phyloP scores from a whole-genome alignment of 2,797 vertebrate genomes.

The Acrocephalus scirpaceus region DNA sequence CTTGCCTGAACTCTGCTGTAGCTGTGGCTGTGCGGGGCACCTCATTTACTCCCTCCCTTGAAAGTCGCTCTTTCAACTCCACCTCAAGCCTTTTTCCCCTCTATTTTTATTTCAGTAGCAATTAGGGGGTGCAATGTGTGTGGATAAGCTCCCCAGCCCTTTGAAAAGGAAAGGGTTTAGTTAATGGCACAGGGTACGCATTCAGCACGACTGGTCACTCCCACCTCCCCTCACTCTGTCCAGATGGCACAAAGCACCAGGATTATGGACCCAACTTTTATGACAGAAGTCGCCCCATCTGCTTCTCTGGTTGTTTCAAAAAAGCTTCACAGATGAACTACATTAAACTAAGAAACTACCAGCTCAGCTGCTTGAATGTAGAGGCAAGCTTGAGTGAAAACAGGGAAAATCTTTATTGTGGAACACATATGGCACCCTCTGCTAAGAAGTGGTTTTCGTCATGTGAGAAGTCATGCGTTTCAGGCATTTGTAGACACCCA shows the following conservation, averaged over 20 bases:
- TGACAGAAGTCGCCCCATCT: not conserved
- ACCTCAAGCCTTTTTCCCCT: not conserved
- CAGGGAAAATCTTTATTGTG: not conserved
- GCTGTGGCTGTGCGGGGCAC: not conserved
- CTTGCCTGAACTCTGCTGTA: not conserved
- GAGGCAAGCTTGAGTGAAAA: not conserved
- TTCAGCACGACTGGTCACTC: not conserved
- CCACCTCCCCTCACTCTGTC: not conserved
- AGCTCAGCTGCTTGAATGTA: not conserved
- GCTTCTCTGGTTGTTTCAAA: not conserved
- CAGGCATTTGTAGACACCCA: not conserved
- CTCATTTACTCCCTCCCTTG: not conserved
- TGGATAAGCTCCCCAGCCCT: not conserved
- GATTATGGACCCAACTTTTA: not conserved
- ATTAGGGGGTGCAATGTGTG: accelerated
- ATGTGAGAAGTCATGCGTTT: not conserved
- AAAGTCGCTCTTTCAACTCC: not conserved
- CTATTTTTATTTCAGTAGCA: not conserved
- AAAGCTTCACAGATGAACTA: not conserved
- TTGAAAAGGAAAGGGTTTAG: not conserved
- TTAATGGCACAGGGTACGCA: not conserved
- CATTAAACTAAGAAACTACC: not conserved
- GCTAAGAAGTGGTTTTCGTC: not conserved
- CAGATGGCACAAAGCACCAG: not conserved
- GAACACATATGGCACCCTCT: not conserved